phyloP scores from a whole-genome alignment of 2,888 invertebrate species.

The Drosophila macrospina region DNA sequence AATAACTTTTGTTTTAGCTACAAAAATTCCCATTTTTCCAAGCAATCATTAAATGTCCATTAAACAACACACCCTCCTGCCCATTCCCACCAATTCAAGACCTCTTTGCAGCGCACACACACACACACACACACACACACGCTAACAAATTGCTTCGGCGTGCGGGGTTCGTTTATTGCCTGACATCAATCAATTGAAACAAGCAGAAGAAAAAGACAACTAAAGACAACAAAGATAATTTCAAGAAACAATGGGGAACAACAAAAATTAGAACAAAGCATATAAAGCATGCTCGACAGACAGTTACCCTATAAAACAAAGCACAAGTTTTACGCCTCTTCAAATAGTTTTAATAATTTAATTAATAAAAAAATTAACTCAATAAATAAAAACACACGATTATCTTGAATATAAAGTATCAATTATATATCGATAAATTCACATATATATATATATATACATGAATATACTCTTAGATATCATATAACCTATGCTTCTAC shows the following conservation, averaged over 20 bases:
- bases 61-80: slow-evolving; percentile 29
- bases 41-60: slow-evolving; percentile 59
- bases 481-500: too few relatives aligned
- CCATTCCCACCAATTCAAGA: background rate
- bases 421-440: too few relatives aligned
- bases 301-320: slow-evolving; percentile 5
- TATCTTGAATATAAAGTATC: too few relatives aligned
- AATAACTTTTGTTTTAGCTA: slow-evolving; percentile 29
- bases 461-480: too few relatives aligned
- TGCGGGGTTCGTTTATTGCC: slow-evolving; percentile 28
- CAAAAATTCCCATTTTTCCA: slow-evolving; percentile 8
- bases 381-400: too few relatives aligned
- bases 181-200: slow-evolving; percentile 53
- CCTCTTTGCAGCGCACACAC: slow-evolving; percentile 1
- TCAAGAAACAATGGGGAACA: background rate
- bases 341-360: too few relatives aligned
- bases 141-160: slow-evolving; percentile 27
- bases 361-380: too few relatives aligned
- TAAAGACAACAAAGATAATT: slow-evolving; percentile 8
- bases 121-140: background rate
- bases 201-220: slow-evolving; percentile 12
- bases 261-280: background rate
- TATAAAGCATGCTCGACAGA: background rate
- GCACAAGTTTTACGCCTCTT: too few relatives aligned
- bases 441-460: too few relatives aligned